Evolutionary conservation across 37 sponge, comb jelly and placozoan species (phyloP), one percentile per base, ranked within the genome.

Genomic region (Diacarnus erythraeanus): DNA sequence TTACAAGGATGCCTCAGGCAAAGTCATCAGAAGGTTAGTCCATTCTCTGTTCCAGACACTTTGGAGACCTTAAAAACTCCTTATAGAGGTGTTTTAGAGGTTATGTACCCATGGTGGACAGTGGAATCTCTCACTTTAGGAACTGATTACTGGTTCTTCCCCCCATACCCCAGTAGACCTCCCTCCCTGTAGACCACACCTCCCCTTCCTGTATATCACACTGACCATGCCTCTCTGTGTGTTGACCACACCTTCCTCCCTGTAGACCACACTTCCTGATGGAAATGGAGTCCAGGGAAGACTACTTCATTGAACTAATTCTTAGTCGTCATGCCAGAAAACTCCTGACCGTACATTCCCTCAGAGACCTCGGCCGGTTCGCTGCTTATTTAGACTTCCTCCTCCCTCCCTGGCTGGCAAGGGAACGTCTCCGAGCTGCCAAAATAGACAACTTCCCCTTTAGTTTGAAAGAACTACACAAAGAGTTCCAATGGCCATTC

Each of bases 251-350:
- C 66, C 66, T 30, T 5, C 15, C 9, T 5, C 18, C 0, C 37
- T 12, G 15, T 67, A 86, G 94, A 43, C 96, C 96, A 42, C 96
- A 96, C 57, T 96, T 96, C 81, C 81, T 90, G 33, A 39, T 84
- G 64, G 91, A 93, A 67, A 43, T 93, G 3, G 84, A 87, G 30
- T 69, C 85, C 15, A 83, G 87, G 30, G 96, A 93, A 64, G 93
- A 92, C 76, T 95, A 78, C 61, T 95, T 94, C 72, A 89, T 97
- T 21, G 97, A 97, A 51, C 75, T 88, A 26, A 88, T 97, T 26
- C 69, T 97, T 59, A 66, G 87, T 40, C 89, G 94, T 1, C 95
- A 97, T 71, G 92, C 97, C 30, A 66, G 94, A 17, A 91, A 94
- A 65, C 81, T 94, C 25, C 78, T 97, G 1, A 66, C 84, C 0